Conservation (phyloP, 2,797 vertebrate genomes). For the Xenops minutus region DNA sequence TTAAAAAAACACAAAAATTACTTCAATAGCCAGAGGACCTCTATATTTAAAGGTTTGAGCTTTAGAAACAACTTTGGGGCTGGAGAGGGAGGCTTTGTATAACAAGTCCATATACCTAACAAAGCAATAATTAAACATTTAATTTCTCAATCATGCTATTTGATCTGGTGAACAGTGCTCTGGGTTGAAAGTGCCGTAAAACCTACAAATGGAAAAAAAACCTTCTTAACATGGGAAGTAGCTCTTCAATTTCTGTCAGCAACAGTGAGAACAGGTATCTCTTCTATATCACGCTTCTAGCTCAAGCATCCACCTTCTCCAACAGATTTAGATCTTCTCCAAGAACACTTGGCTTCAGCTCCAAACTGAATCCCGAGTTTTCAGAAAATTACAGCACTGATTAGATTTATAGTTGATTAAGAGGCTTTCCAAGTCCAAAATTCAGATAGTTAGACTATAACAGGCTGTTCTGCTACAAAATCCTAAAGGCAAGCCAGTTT, state of each 20-base stretch:
- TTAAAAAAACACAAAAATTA: background rate
- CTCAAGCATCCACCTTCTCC: background rate
- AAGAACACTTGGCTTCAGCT: conserved; percentile 6
- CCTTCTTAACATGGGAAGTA: background rate
- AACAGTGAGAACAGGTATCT: background rate
- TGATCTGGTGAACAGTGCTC: background rate
- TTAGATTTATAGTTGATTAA: conserved; percentile 29
- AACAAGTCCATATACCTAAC: background rate
- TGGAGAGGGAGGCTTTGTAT: background rate
- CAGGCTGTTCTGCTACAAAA: conserved; percentile 15
- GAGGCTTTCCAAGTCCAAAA: conserved; percentile 1
- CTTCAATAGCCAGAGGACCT: background rate
- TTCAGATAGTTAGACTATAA: background rate
- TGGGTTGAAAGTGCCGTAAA: background rate
- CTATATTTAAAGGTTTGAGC: background rate
- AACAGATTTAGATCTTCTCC: background rate
- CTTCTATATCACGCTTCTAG: background rate
- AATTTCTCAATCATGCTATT: background rate
- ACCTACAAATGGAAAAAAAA: background rate
- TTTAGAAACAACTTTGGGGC: background rate
- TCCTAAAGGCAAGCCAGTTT: background rate
- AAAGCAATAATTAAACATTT: background rate
- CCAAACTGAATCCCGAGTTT: background rate
- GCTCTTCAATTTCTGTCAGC: background rate
- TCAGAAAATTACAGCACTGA: conserved; percentile 24